phyloP scores from a whole-genome alignment of 2,888 invertebrate species.

The Meiosimyza platycephala region DNA sequence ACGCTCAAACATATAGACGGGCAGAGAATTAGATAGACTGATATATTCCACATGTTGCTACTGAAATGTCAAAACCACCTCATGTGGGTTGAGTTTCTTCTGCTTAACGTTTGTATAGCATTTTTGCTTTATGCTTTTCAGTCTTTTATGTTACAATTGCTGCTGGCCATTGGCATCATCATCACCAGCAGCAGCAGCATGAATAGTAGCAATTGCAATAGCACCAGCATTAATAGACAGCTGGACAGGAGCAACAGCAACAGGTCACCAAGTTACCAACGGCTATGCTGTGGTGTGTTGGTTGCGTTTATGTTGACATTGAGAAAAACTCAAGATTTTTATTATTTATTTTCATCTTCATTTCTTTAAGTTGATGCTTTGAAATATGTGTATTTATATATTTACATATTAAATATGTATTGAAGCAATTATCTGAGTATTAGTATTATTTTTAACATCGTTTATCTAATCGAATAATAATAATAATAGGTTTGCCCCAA shows the following conservation, averaged over 20 bases:
- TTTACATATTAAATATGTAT: too few species aligned
- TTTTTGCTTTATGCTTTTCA: not conserved
- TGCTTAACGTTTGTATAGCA: too few species aligned
- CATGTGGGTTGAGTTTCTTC: conserved; percentile 20
- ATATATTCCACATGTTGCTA: conserved; percentile 2
- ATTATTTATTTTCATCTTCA: too few species aligned
- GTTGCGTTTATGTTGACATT: too few species aligned
- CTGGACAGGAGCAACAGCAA: not conserved
- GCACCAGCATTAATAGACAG: too few species aligned
- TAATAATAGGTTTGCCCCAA: too few species aligned
- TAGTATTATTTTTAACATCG: too few species aligned
- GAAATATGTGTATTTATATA: too few species aligned
- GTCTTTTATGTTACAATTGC: not conserved
- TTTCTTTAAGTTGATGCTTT: too few species aligned
- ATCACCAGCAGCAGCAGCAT: conserved; percentile 9
- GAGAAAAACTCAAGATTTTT: too few species aligned
- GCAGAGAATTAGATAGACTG: not conserved
- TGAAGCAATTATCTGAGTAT: too few species aligned
- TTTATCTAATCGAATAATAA: not conserved
- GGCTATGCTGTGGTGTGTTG: not conserved
- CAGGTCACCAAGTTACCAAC: conserved; percentile 27
- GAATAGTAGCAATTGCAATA: too few species aligned
- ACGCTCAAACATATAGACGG: not conserved
- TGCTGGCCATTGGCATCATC: conserved; percentile 4
- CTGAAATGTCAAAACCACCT: conserved; percentile 29